These are phyloP conservation scores for Riptortus pedestris DNA, from an alignment of 1,140 invertebrate genomes.

Conservation along the genomic window DNA sequence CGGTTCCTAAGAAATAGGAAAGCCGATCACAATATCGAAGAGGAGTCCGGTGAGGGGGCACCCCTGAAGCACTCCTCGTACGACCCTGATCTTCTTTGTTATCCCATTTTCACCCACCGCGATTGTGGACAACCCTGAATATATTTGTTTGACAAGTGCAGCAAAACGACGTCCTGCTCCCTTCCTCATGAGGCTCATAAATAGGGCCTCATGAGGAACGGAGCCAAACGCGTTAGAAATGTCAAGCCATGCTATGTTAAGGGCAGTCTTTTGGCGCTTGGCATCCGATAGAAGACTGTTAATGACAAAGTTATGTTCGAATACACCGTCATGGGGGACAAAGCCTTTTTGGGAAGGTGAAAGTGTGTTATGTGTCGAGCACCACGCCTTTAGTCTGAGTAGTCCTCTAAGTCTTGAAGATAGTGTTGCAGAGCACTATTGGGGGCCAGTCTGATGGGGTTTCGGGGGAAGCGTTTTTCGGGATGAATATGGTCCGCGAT, in stretches of 20 bases:
- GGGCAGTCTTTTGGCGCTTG: conserved; percentile 26
- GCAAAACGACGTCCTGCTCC: conserved; percentile 21
- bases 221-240: too few relatives aligned
- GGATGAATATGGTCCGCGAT: conserved; percentile 33
- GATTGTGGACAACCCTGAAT: background rate
- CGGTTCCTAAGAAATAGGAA: conserved; percentile 30
- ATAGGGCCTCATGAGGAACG: too few relatives aligned
- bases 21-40: conserved; percentile 39
- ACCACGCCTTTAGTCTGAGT: conserved; percentile 22
- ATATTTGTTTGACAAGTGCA: conserved; percentile 30
- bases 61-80: conserved; percentile 36
- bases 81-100: conserved; percentile 33
- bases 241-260: conserved; percentile 35
- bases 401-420: conserved; percentile 35
- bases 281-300: conserved; percentile 25
- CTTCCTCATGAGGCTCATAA: conserved; percentile 13
- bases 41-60: conserved; percentile 37
- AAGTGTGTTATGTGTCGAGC: background rate
- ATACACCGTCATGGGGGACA: conserved; percentile 10
- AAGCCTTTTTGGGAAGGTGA: conserved; percentile 28
- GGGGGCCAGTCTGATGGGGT: conserved; percentile 35
- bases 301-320: conserved; percentile 8
- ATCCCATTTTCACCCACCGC: conserved; percentile 4
- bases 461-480: conserved; percentile 34
- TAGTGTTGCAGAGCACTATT: conserved; percentile 33